Conservation (phyloP, 2,888 invertebrate species). For the Leptothorax acervorum region DNA sequence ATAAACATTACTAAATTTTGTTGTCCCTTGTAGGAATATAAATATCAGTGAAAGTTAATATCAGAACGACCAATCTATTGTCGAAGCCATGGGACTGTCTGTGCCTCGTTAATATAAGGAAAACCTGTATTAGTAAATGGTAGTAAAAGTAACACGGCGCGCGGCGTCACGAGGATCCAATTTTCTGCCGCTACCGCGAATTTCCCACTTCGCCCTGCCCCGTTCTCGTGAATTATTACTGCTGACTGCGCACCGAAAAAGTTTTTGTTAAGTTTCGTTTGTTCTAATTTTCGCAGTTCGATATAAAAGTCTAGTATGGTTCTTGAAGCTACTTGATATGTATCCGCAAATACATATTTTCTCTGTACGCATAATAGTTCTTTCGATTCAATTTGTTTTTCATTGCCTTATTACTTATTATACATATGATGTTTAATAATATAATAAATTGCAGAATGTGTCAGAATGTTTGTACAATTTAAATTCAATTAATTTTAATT, state of each 20-base stretch:
- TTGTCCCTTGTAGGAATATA: conserved; percentile 16
- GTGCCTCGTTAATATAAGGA: background rate
- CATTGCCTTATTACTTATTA: background rate
- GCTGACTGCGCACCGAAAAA: conserved; percentile 66
- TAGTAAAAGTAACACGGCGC: conserved; percentile 30
- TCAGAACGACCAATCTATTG: background rate
- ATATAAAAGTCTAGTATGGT: background rate
- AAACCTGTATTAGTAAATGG: background rate
- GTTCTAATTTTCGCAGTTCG: background rate
- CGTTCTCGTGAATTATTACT: conserved; percentile 75
- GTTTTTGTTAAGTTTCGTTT: conserved; percentile 22
- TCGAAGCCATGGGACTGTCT: background rate
- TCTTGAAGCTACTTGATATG: background rate
- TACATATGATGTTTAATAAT: background rate
- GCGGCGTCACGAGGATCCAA: conserved; percentile 67
- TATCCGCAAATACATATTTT: background rate
- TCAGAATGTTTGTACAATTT: background rate
- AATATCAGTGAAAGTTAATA: background rate
- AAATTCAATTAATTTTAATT: background rate
- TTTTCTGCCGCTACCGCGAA: conserved; percentile 74
- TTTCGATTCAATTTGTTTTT: background rate
- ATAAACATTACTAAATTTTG: background rate
- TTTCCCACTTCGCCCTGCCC: conserved; percentile 63
- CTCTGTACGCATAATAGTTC: background rate
- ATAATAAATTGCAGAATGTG: background rate